Base-by-base conservation (phyloP, 2,797 vertebrate species). In the Lycodopsis pacificus region DNA sequence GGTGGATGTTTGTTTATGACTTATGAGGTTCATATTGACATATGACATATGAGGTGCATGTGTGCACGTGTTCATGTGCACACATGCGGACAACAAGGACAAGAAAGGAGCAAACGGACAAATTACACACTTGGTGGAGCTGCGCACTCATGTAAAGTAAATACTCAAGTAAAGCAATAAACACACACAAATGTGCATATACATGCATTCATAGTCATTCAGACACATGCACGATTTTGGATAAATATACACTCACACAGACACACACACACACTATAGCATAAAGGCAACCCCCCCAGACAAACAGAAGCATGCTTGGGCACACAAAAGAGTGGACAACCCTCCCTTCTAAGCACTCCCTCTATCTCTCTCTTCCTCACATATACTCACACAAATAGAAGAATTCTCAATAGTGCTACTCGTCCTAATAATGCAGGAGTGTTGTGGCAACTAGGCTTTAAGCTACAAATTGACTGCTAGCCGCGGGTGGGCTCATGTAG, bases 401-500 rank as follows among this genome's bases (percentile, higher is more conserved):
- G 85, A 86, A 92, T 92, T 77, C 91, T 92, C 86, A 88, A 80
- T 78, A 84, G 92, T 89, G 80, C 87, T 77, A 91, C 87, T 81
- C 81, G 89, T 83, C 92, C 86, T 93, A 93, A 93, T 94, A 92
- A 94, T 90, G 88, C 89, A 84, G 81, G 91, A 93, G 91, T 92
- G 91, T 91, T 92, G 91, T 92, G 88, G 91, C 91, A 90, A 92
- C 88, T 81, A 73, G 89, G 90, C 92, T 93, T 93, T 91, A 91
- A 93, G 91, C 92, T 94, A 92, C 93, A 94, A 93, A 94, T 93
- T 93, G 91, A 93, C 90, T 93, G 90, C 80, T 87, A 88, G 88
- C 92, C 32, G 79, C 84, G 91, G 92, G 92, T 85, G 88, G 92
- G 84, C 87, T 89, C 81, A 56, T 88, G 90, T 89, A 84, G 91